Percentiles rank a stretch among this genome's conserved stretches.
Evolutionary conservation across 2,113 vertebrate species (phyloP).

Genomic region (Dendropsophus ebraccatus): DNA sequence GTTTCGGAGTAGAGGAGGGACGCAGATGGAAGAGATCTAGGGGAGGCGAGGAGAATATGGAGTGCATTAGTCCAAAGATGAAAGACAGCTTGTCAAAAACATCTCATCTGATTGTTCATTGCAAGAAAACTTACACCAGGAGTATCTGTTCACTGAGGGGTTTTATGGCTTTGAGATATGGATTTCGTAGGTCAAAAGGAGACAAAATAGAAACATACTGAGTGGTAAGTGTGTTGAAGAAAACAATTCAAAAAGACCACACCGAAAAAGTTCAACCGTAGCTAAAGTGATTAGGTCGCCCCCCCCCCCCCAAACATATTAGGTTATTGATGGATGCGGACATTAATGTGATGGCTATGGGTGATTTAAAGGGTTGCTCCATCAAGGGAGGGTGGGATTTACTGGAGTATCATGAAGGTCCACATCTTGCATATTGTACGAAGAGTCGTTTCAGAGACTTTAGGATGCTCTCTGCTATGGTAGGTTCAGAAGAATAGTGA

Average conservation of each 20-base stretch:
- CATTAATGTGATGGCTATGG: not conserved
- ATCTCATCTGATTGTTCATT: not conserved
- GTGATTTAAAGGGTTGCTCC: no score
- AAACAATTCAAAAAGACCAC: not conserved
- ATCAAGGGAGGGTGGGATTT: not conserved
- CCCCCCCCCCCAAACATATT: not conserved
- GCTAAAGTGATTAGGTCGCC: not conserved
- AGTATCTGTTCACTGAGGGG: not conserved
- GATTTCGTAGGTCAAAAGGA: not conserved
- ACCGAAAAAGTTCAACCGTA: not conserved
- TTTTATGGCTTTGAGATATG: constrained; percentile 10
- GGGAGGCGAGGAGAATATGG: constrained; percentile 13
- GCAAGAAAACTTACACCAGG: constrained; percentile 19
- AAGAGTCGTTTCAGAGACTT: not conserved
- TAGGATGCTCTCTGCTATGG: not conserved
- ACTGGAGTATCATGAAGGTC: not conserved
- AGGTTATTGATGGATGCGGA: no score
- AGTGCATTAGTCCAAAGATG: constrained; percentile 37
- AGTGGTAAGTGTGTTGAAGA: not conserved
- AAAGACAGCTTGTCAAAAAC: constrained; percentile 32
- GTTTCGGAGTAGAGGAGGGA: not conserved
- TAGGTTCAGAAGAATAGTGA: not conserved
- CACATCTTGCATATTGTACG: not conserved
- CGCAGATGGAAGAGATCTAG: constrained; percentile 52
- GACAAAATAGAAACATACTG: not conserved